Conservation (phyloP, 2,888 invertebrate species). For the Catonia carolina region DNA sequence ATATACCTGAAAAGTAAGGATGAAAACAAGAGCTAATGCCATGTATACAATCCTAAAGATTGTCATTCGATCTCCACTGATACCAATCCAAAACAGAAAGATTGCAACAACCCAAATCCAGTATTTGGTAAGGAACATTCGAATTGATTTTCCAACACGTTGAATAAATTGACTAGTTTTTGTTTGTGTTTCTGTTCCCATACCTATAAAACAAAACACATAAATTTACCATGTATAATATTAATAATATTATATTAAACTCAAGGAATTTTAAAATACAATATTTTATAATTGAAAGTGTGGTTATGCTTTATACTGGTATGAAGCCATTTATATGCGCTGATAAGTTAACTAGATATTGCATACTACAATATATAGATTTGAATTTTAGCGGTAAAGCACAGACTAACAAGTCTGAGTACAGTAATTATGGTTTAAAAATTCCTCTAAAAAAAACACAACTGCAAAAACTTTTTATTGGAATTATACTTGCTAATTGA, state of each 20-base stretch:
- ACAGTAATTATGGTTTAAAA: no score
- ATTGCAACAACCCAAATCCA: slow-evolving; percentile 96
- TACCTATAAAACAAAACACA: slow-evolving; percentile 27
- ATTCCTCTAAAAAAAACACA: no score
- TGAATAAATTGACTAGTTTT: slow-evolving; percentile 46
- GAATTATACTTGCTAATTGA: no score
- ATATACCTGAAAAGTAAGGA: slow-evolving; percentile 85
- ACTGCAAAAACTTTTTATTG: no score
- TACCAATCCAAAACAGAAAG: slow-evolving; percentile 88
- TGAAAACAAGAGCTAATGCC: slow-evolving; percentile 87
- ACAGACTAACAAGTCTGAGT: no score
- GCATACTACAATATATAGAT: no score
- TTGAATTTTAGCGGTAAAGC: no score
- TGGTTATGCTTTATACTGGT: no score
- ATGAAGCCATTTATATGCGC: no score
- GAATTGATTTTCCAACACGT: slow-evolving; percentile 60
- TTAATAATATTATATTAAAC: neutral
- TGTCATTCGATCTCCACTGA: slow-evolving; percentile 85
- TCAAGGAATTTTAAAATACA: neutral
- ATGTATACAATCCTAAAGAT: slow-evolving; percentile 95
- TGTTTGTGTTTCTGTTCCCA: slow-evolving; percentile 34
- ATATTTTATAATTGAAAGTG: no score
- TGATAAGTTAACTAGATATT: no score
- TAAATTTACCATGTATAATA: neutral
- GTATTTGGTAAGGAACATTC: slow-evolving; percentile 74